Base-by-base conservation (phyloP, 2,888 invertebrate genomes). In the Gymnocheta viridis region DNA sequence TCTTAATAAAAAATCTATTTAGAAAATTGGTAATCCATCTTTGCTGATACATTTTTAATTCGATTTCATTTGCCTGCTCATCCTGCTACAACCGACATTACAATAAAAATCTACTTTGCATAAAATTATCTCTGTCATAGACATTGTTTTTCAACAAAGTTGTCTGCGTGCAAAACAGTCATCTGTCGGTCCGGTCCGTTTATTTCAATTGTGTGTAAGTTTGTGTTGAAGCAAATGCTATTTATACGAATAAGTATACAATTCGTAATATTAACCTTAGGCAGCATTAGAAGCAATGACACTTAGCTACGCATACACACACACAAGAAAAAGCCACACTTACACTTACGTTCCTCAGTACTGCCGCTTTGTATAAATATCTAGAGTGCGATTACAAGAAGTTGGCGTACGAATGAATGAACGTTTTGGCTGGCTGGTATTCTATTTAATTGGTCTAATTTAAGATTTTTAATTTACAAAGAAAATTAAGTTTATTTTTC, bases 381-480 rank as follows among this genome's bases (percentile, higher is more conserved):
- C 27, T 12, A 27, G 10, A 64, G 66, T 67, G 47, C 24, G 64
- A 44, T 74, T 62, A 77, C 38, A 54, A 14, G 22, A 29, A 44
- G 41, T 38, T 14, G 22, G 22, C 4, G 4, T 41, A 27, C 19
- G 0, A 27, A 6, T 14, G 29, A 67, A 66, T 14, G 19, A 79
- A 29, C 9, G 19, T 51, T 64, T 56, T 81, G 51, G 47, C 14
- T 72, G 70, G 44, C 56, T 69, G 64, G 47, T 84, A 86, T 86
- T 87, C 86, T 85, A 86, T 87, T 87, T 88, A 88, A 88, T 87
- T 87, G 88, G 86, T 87, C 87, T 88, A 87, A 88, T 88, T 88
- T 87, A 87, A 86, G 86, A 87, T 88, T 88, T 88, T 88, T 87
- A 87, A 88, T 88, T 88, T 88, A 87, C 86, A 87, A 85, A 86